Evolutionary conservation across 2,888 invertebrate genomes (phyloP), one percentile per base, ranked within the genome.

Genomic region (Zygothrica quintamaculata): DNA sequence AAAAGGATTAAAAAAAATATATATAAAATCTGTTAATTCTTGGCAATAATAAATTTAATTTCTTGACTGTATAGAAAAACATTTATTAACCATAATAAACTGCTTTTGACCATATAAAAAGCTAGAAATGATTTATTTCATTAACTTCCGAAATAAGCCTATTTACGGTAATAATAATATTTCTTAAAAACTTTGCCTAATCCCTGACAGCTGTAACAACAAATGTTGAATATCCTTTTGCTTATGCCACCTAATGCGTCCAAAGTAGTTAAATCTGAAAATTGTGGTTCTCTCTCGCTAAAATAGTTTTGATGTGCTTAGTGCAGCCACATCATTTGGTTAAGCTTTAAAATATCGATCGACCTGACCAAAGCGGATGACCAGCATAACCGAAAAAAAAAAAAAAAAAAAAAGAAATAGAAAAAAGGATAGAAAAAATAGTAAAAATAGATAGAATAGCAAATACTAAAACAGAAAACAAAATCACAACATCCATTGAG

Each of bases 271-370:
- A 72, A 70, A 65, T 42, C 57, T 56, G 60, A 40, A 39, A 59
- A 62, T 62, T 62, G 71, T 55, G 74, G 68, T 55, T 43, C 8
- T 11, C 18, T 51, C 13, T 13, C 50, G 50, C 46, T 42, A 34
- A 33, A 53, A 61, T 50, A 51, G 70, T 56, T 69, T 47, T 8
- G n/a, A 62, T 60, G 47, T 50, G 51, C 64, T 60, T 57, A 59
- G 22, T 51, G 47, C 42, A 40, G 57, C 60, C 65, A 69, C 72
- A 61, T 46, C 72, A 70, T 72, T 80, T 69, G 61, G 53, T 77
- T 69, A 74, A 85, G 80, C 86, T 84, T 85, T 85, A 86, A 85
- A 84, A 84, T 76, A 84, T 85, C 80, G 86, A 82, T 86, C 81
- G 65, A 42, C n/a, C 42, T 55, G 53, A 39, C 67, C 66, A 39